Conservation (phyloP, 2,888 invertebrate genomes). For the Meloe dianella region DNA sequence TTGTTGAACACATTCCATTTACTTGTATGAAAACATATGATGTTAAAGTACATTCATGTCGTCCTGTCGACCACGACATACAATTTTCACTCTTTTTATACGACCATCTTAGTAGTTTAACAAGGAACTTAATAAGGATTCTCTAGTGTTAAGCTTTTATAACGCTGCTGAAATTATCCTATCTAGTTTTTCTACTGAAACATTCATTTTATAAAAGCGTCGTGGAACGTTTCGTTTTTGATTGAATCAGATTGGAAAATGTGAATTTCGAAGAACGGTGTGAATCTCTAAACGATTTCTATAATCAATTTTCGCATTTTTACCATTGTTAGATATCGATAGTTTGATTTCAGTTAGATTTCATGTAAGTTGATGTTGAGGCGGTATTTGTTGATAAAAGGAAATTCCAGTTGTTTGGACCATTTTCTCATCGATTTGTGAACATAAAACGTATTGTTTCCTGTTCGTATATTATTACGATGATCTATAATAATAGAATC, state of each 20-base stretch:
- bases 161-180: constrained; percentile 32
- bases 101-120: not conserved
- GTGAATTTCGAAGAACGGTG: not conserved
- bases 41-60: not conserved
- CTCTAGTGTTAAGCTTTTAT: constrained; percentile 34
- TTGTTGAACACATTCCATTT: not conserved
- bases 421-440: constrained; percentile 2
- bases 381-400: not conserved
- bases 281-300: not conserved
- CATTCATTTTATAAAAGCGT: constrained; percentile 30
- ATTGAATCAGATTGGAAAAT: not conserved
- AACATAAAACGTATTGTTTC: constrained; percentile 4
- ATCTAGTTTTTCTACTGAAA: constrained; percentile 33
- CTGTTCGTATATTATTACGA: not conserved
- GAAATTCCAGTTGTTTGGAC: not conserved
- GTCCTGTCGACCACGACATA: not conserved
- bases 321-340: not conserved
- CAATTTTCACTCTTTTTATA: not conserved
- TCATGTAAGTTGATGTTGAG: not conserved
- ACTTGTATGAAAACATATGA: not conserved
- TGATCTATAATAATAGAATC: not conserved
- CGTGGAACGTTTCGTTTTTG: not conserved
- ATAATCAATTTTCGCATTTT: not conserved
- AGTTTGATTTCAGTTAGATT: not conserved
- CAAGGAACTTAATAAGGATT: constrained; percentile 27